Evolutionary conservation across 2,113 vertebrate species (phyloP).

Genomic region (Gila orcuttii): DNA sequence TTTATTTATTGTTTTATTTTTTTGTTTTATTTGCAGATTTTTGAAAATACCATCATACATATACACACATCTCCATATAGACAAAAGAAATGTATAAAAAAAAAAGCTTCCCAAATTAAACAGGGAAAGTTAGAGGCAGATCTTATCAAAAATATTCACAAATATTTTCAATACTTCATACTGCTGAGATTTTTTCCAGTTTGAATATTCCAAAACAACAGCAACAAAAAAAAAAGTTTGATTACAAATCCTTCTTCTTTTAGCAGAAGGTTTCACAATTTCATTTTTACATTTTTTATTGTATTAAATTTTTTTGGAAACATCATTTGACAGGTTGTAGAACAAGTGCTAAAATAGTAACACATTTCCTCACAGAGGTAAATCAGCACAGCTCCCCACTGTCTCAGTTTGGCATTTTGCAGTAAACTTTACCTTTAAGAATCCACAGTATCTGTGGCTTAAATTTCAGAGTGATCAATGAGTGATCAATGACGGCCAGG

Average conservation of each 20-base stretch:
- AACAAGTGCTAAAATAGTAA: constrained; percentile 45
- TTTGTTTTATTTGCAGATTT: constrained; percentile 66
- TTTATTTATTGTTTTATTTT: constrained; percentile 61
- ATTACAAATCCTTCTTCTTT: neutral
- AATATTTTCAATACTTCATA: constrained; percentile 74
- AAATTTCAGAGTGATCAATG: neutral
- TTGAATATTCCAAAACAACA: constrained; percentile 50
- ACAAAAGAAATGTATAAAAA: constrained; percentile 48
- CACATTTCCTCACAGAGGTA: constrained; percentile 51
- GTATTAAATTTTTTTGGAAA: neutral
- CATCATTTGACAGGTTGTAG: constrained; percentile 15
- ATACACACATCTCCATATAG: constrained; percentile 67
- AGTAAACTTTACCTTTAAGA: neutral
- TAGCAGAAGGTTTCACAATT: neutral
- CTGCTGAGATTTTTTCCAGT: constrained; percentile 74
- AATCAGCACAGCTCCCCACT: constrained; percentile 17
- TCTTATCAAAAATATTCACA: constrained; percentile 70
- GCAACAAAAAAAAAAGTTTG: neutral
- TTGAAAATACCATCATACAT: constrained; percentile 72
- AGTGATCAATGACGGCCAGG: neutral
- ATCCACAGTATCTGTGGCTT: neutral
- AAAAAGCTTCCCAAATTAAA: constrained; percentile 76
- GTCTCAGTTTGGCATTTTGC: neutral
- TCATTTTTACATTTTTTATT: neutral
- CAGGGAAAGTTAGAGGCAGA: constrained; percentile 72